Evolutionary conservation across 30 jellyfish, hydroid and myxozoan species (phyloP).

Genomic region (Aurelia coerulea): DNA sequence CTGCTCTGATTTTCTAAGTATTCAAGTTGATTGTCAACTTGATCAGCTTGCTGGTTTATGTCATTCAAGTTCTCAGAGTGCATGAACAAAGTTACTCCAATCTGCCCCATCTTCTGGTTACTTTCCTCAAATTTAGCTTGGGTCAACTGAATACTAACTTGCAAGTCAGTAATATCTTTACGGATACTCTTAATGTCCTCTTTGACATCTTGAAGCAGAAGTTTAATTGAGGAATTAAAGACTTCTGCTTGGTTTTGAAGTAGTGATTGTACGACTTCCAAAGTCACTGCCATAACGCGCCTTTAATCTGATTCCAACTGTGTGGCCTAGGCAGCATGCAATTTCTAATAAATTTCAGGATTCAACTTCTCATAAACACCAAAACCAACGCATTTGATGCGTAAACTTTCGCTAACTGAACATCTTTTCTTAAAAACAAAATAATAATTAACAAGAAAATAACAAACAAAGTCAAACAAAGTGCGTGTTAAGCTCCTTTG

Average conservation of each 20-base stretch:
- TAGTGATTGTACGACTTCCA: constrained; percentile 3
- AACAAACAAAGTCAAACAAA: constrained; percentile 7
- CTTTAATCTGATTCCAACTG: background rate
- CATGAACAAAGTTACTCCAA: constrained; percentile 8
- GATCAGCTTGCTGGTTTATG: constrained; percentile 27
- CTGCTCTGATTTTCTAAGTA: constrained; percentile 34
- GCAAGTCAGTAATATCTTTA: constrained; percentile 1
- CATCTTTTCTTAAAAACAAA: constrained; percentile 1
- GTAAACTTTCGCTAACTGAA: constrained; percentile 1
- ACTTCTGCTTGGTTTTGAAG: background rate
- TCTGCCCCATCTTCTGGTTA: background rate
- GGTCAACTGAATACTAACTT: background rate
- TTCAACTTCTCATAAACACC: background rate
- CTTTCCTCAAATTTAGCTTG: constrained; percentile 6
- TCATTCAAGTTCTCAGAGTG: constrained; percentile 30
- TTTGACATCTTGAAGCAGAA: constrained; percentile 15
- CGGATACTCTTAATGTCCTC: constrained; percentile 11
- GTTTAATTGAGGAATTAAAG: constrained; percentile 5
- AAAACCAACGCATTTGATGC: background rate
- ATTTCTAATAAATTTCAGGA: background rate
- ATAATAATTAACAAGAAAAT: constrained; percentile 2
- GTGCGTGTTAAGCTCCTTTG: background rate
- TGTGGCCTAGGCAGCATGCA: constrained; percentile 30
- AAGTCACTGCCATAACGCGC: constrained; percentile 17
- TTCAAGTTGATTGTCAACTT: constrained; percentile 29